Evolutionary conservation across 2,113 vertebrate species (phyloP).

Genomic region (Nyctereutes procyonoides): DNA sequence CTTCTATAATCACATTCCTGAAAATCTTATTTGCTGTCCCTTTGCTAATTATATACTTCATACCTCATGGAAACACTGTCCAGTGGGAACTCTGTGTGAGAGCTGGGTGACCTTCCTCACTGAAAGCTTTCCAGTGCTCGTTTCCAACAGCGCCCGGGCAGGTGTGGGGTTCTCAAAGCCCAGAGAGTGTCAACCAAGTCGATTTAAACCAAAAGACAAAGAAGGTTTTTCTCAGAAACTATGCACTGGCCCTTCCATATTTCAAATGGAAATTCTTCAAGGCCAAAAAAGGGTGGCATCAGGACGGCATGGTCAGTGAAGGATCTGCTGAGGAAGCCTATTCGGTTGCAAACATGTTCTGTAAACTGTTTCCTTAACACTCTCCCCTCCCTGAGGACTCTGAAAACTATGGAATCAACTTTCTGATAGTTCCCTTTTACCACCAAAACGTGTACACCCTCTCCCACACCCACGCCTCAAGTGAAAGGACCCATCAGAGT

Average conservation of each 20-base stretch:
- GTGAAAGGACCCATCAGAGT: neutral
- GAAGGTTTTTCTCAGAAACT: neutral
- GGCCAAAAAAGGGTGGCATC: neutral
- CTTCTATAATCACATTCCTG: constrained; percentile 57
- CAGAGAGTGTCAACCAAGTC: neutral
- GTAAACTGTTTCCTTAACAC: neutral
- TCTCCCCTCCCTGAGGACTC: neutral
- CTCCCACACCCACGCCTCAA: neutral
- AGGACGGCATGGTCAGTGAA: constrained; percentile 20
- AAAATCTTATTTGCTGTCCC: constrained; percentile 64
- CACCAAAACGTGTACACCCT: neutral
- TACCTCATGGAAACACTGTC: constrained; percentile 85
- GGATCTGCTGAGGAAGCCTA: neutral
- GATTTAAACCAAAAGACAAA: constrained; percentile 4
- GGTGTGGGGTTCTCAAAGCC: neutral
- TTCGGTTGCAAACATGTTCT: neutral
- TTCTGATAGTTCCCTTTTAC: neutral
- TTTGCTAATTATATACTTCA: constrained; percentile 82
- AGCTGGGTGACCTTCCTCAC: constrained; percentile 81
- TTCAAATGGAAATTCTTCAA: constrained; percentile 15
- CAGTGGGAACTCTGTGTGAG: constrained; percentile 70
- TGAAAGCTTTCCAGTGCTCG: constrained; percentile 79
- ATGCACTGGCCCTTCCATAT: neutral
- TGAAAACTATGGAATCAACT: neutral
- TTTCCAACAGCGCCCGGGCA: constrained; percentile 57